phyloP scores from a whole-genome alignment of 1,140 invertebrate genomes.

The Panulirus ornatus region DNA sequence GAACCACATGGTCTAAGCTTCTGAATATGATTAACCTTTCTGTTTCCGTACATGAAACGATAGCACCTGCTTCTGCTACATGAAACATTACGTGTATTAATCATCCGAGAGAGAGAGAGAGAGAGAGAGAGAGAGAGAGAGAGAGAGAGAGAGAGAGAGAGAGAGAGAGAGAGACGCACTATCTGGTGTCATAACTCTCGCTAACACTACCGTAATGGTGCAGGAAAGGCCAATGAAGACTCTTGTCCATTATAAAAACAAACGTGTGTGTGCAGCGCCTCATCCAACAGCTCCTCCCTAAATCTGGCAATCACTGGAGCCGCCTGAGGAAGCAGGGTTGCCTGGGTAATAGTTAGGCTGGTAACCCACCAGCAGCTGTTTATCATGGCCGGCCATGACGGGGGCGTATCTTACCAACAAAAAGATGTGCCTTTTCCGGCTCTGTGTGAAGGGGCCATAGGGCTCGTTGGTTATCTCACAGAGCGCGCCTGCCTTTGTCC shows the following conservation, averaged over 20 bases:
- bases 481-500: not conserved
- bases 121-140: too few species aligned
- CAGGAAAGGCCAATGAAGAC: not conserved
- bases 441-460: not conserved
- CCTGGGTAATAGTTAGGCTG: constrained; percentile 17
- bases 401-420: not conserved
- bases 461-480: too few species aligned
- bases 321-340: not conserved
- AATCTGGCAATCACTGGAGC: not conserved
- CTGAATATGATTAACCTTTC: too few species aligned
- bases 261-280: not conserved
- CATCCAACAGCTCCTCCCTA: not conserved
- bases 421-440: not conserved
- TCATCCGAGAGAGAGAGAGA: too few species aligned
- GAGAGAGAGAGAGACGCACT: too few species aligned
- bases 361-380: constrained; percentile 11
- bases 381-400: not conserved
- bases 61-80: too few species aligned
- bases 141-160: too few species aligned
- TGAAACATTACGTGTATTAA: too few species aligned
- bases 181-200: too few species aligned
- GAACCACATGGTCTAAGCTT: too few species aligned
- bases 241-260: constrained; percentile 1
- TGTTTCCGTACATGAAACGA: too few species aligned
- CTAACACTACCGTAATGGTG: too few species aligned